phyloP scores from a whole-genome alignment of 2,888 invertebrate species.

The Spatulosminthurus flaviceps region DNA sequence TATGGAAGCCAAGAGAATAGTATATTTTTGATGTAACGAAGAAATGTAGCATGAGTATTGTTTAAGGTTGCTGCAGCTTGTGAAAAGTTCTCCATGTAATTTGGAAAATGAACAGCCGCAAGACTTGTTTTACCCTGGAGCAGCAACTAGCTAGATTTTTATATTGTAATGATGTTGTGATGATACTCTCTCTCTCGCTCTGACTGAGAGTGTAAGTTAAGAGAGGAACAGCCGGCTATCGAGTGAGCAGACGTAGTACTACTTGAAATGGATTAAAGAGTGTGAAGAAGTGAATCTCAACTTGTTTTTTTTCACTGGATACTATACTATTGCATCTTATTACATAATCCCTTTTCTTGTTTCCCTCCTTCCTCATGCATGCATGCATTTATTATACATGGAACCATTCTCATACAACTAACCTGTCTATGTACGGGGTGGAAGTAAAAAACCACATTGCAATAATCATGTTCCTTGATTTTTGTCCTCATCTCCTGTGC shows the following conservation, averaged over 20 bases:
- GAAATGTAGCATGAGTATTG: no score
- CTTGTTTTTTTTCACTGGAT: not conserved
- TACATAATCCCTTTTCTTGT: not conserved
- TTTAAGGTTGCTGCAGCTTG: no score
- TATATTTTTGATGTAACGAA: no score
- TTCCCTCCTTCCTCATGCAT: not conserved
- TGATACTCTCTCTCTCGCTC: no score
- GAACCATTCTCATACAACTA: not conserved
- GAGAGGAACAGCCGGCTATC: constrained; percentile 16
- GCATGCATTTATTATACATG: not conserved
- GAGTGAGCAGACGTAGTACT: not conserved
- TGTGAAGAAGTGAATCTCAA: constrained; percentile 13
- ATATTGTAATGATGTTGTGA: not conserved
- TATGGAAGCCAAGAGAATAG: no score
- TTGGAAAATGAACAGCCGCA: constrained; percentile 47
- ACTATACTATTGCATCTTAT: constrained; percentile 10
- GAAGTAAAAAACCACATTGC: not conserved
- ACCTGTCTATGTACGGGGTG: no score
- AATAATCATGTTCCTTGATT: no score
- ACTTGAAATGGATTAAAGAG: not conserved
- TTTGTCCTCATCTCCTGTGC: not conserved
- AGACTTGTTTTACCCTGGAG: constrained; percentile 47
- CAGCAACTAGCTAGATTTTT: constrained; percentile 40
- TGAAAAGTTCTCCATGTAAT: not conserved
- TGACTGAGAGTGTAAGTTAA: not conserved